These are phyloP conservation scores for Epistrophella euchroma DNA, from an alignment of 2,888 invertebrate genomes.

Conservation along the genomic window DNA sequence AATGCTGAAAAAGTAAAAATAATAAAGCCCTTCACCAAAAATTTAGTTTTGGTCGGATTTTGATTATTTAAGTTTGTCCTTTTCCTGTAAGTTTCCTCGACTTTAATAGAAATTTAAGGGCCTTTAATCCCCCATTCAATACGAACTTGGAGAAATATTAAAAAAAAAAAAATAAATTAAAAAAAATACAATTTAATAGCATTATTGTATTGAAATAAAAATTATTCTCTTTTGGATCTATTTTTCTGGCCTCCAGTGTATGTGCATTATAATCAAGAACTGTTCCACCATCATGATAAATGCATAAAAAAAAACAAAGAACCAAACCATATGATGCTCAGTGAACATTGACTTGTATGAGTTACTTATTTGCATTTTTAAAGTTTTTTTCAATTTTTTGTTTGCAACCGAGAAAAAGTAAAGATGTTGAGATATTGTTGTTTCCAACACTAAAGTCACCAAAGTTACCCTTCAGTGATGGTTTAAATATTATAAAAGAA, in stretches of 20 bases:
- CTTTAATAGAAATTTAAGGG: no score
- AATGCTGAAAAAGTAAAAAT: no score
- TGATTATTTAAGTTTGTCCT: no score
- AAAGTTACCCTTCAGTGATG: conserved; percentile 12
- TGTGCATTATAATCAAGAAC: neutral
- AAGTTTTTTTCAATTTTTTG: conserved; percentile 5
- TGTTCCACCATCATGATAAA: conserved; percentile 3
- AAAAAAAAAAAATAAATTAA: no score
- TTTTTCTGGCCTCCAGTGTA: neutral
- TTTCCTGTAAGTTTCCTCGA: no score
- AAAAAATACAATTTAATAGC: neutral
- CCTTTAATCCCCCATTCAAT: no score
- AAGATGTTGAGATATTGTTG: conserved; percentile 8
- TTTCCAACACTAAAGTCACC: conserved; percentile 12
- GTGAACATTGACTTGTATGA: conserved; percentile 31
- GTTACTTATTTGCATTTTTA: conserved; percentile 62
- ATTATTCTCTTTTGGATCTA: neutral
- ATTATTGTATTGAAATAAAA: neutral
- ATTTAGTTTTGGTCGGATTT: no score
- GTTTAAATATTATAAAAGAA: conserved; percentile 1
- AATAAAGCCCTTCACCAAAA: no score
- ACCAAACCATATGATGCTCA: conserved; percentile 37
- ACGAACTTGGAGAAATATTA: no score
- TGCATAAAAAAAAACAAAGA: conserved; percentile 16
- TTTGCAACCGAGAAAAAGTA: neutral